A percentile compares a stretch with the other conserved stretches of the same genome.
phyloP scores from a whole-genome alignment of 2,888 invertebrate species.

The Eupithecia subumbrata region DNA sequence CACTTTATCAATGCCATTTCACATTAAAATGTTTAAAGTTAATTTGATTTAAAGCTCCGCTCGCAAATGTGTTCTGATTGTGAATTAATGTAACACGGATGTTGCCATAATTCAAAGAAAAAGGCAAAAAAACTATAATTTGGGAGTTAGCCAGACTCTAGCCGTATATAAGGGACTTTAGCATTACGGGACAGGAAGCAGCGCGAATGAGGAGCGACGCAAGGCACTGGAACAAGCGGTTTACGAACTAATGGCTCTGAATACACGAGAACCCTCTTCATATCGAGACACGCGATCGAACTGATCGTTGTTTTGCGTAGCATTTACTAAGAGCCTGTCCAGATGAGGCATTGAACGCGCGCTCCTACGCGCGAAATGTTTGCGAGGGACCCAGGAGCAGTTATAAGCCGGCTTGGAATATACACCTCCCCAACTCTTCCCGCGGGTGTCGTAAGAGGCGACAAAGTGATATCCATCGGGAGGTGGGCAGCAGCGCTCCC shows the following conservation, averaged over 20 bases:
- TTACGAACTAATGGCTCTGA: not conserved
- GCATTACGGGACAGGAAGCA: constrained; percentile 28
- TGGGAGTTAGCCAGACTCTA: constrained; percentile 27
- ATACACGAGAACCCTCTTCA: not conserved
- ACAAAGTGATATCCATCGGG: too few relatives aligned
- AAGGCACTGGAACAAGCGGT: not conserved
- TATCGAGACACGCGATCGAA: not conserved
- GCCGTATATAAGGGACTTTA: constrained; percentile 32
- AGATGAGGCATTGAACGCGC: too few relatives aligned
- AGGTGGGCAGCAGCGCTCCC: too few relatives aligned
- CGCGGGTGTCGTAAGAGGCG: too few relatives aligned
- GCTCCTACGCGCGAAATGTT: too few relatives aligned
- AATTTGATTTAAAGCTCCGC: not conserved
- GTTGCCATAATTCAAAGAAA: constrained; percentile 11
- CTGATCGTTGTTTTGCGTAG: not conserved
- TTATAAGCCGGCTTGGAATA: too few relatives aligned
- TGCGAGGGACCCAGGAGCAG: too few relatives aligned
- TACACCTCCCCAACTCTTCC: too few relatives aligned
- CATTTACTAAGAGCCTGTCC: too few relatives aligned
- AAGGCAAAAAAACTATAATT: constrained; percentile 25
- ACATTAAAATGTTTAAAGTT: not conserved
- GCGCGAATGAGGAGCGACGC: constrained; percentile 12
- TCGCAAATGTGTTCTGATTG: not conserved
- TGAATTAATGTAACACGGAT: constrained; percentile 10
- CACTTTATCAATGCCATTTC: not conserved